Evolutionary conservation across 2,888 invertebrate genomes (phyloP), one percentile per base, ranked within the genome.

Genomic region (Carcina quercana): DNA sequence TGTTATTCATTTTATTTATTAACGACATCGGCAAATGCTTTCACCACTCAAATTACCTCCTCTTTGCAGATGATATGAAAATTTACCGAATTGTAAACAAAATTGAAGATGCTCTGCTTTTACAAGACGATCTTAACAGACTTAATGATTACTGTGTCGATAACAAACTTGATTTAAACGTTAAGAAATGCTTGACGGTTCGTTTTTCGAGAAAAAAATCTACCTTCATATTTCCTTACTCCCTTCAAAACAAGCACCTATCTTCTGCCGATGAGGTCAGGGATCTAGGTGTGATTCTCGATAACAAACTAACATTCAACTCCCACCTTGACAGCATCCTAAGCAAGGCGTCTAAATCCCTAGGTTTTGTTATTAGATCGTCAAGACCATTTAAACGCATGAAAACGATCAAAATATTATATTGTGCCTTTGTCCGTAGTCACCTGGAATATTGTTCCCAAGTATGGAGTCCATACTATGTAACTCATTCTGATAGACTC

Each of bases 11-110:
- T n/a, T n/a, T n/a, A n/a, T n/a, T n/a, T n/a, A n/a, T n/a, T n/a
- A n/a, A n/a, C n/a, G n/a, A n/a, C n/a, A n/a, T n/a, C n/a, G n/a
- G n/a, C n/a, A n/a, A n/a, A n/a, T n/a, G n/a, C n/a, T n/a, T n/a
- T n/a, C n/a, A n/a, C n/a, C n/a, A 13, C 12, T 30, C 30, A 3
- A 31, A 25, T 15, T 15, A 24, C n/a, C 10, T 32, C 6, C 15
- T 32, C 1, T 32, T 27, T 13, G 32, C 32, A 2, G 32, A 32
- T 14, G 32, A 32, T 8, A 32, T 32, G 32, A 32, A 32, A 13
- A 28, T 32, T 12, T 22, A 22, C 15, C 27, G 15, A 28, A 11
- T 10, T 13, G 24, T 32, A 12, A 4, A 11, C 15, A 12, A 6
- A n/a, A 1, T 3, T 10, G 5, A 11, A 7, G 32, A 32, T 10